Evolutionary conservation across 2,797 vertebrate species (phyloP).

Genomic region (Melanotaenia boesemani): DNA sequence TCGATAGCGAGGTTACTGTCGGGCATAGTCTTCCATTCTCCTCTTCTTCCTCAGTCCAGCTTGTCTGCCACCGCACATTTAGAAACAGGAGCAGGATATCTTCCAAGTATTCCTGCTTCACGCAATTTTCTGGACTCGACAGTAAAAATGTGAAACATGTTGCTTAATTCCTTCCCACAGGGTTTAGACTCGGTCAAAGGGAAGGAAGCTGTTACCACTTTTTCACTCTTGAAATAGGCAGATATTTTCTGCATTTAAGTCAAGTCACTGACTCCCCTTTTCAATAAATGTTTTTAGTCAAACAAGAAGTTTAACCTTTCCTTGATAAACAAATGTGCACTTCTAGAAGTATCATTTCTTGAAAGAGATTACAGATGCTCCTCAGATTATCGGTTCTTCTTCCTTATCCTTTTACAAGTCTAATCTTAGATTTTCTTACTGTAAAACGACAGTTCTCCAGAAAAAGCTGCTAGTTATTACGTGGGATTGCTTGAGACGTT

Average conservation of each 20-base stretch:
- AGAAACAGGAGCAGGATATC: neutral
- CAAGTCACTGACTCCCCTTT: neutral
- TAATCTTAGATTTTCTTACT: neutral
- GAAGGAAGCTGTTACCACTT: slow-evolving; percentile 15
- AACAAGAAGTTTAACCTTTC: neutral
- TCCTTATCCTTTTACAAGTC: neutral
- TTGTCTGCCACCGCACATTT: slow-evolving; percentile 6
- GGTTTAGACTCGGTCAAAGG: slow-evolving; percentile 61
- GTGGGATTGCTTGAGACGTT: neutral
- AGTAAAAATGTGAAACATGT: slow-evolving; percentile 1
- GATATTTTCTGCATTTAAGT: neutral
- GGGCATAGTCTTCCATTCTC: slow-evolving; percentile 55
- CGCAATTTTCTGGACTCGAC: neutral
- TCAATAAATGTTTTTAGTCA: neutral
- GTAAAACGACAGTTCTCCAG: neutral
- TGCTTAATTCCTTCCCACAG: slow-evolving; percentile 13
- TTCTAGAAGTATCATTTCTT: neutral
- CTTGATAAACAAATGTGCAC: neutral
- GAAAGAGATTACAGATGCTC: slow-evolving; percentile 1
- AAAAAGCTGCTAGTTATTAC: neutral
- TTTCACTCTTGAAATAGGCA: neutral
- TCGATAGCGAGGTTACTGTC: slow-evolving; percentile 65
- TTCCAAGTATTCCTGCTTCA: neutral
- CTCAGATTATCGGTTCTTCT: slow-evolving; percentile 6
- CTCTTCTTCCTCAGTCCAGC: slow-evolving; percentile 13